A percentile compares a stretch with the other conserved stretches of the same genome.
These are phyloP conservation scores for Enteromius paludinosus DNA, from an alignment of 2,797 vertebrate genomes.

Conservation along the genomic window DNA sequence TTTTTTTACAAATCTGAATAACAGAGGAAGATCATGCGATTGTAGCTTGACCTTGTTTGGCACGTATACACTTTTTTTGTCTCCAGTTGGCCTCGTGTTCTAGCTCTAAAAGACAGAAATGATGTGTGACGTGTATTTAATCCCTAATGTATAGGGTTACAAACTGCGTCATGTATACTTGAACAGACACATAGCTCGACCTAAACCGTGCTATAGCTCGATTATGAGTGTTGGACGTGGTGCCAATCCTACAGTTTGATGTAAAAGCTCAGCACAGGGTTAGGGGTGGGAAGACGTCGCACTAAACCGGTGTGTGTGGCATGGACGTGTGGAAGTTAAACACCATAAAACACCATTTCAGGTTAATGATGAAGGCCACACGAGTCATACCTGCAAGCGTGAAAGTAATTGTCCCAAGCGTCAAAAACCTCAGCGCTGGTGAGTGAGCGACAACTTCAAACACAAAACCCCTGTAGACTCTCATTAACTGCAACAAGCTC, in stretches of 20 bases:
- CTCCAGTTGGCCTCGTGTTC: not conserved
- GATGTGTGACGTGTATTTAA: not conserved
- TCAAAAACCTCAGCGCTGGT: conserved; percentile 42
- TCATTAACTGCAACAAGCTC: conserved; percentile 49
- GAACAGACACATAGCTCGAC: not conserved
- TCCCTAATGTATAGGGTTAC: conserved; percentile 1
- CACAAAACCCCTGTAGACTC: conserved; percentile 42
- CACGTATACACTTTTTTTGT: not conserved
- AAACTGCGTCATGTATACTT: not conserved
- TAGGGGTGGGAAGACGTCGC: not conserved
- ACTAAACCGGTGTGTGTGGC: not conserved
- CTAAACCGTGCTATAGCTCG: not conserved
- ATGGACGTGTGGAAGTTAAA: conserved; percentile 32
- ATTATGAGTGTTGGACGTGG: not conserved
- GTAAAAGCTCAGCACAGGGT: conserved; percentile 24
- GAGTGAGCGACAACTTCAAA: conserved; percentile 44
- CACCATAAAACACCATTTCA: conserved; percentile 29
- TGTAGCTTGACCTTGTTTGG: not conserved
- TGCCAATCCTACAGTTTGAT: conserved; percentile 11
- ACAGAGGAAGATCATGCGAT: not conserved
- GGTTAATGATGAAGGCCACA: conserved; percentile 35
- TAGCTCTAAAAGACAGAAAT: not conserved
- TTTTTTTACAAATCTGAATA: not conserved
- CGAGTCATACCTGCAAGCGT: conserved; percentile 38
- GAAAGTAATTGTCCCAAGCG: conserved; percentile 40